These are phyloP conservation scores for Trachelus iudaicus DNA, from an alignment of 2,888 invertebrate genomes.

Conservation along the genomic window DNA sequence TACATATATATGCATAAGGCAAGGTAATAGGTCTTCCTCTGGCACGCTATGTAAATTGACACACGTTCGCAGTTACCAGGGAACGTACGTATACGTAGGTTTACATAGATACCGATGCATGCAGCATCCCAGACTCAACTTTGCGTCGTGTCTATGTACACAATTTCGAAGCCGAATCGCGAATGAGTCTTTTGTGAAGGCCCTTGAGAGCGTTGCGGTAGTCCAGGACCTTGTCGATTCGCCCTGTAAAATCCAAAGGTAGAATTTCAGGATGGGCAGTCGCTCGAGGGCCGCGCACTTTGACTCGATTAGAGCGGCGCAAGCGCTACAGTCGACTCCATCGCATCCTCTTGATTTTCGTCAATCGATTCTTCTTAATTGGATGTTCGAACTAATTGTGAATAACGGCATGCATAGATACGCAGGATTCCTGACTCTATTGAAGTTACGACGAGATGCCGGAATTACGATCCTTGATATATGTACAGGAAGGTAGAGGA, in stretches of 20 bases:
- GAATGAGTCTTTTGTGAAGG: conserved; percentile 7
- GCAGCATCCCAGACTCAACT: conserved; percentile 15
- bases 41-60: conserved; percentile 42
- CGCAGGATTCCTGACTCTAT: background rate
- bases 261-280: background rate
- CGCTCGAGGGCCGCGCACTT: background rate
- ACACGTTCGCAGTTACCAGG: conserved; percentile 35
- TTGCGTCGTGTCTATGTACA: conserved; percentile 22
- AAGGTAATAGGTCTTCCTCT: conserved; percentile 43
- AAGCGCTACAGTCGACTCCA: background rate
- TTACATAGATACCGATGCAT: conserved; percentile 22
- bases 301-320: background rate
- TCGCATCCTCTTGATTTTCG: background rate
- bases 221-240: background rate
- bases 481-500: background rate
- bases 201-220: conserved; percentile 6
- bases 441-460: background rate
- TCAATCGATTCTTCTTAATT: background rate
- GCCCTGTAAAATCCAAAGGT: background rate
- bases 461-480: background rate
- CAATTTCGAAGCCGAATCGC: conserved; percentile 27
- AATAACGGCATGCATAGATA: background rate
- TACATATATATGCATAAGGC: conserved; percentile 21
- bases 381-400: background rate
- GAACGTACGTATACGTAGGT: conserved; percentile 15